Conservation (phyloP, 2,888 invertebrate genomes). For the Drosophila lacicola region DNA sequence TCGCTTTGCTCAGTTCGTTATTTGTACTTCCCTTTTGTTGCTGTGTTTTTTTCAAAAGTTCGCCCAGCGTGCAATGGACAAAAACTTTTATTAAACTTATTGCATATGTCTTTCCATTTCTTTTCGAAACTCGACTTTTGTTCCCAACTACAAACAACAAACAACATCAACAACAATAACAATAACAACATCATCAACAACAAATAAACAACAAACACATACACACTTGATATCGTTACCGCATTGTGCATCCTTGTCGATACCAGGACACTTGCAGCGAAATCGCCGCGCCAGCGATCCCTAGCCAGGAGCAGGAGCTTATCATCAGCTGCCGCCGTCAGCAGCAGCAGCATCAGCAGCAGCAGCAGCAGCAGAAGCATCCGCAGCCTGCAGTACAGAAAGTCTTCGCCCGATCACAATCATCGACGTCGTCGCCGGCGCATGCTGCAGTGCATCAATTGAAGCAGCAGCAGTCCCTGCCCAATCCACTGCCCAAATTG, state of each 20-base stretch:
- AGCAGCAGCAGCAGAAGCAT: conserved; percentile 30
- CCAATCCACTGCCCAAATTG: conserved; percentile 70
- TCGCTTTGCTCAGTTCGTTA: conserved; percentile 62
- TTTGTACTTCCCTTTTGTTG: conserved; percentile 67
- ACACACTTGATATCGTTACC: conserved; percentile 34
- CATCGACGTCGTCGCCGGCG: conserved; percentile 78
- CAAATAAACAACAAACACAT: conserved; percentile 35
- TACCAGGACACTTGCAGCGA: conserved; percentile 81
- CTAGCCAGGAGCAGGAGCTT: conserved; percentile 79
- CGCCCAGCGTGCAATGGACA: conserved; percentile 22
- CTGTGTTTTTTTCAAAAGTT: conserved; percentile 57
- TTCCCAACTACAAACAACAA: conserved; percentile 46
- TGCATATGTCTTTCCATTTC: conserved; percentile 76
- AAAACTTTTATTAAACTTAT: conserved; percentile 54
- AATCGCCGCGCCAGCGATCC: conserved; percentile 63
- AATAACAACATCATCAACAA: conserved; percentile 11
- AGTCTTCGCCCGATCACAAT: conserved; percentile 82
- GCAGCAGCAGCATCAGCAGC: conserved; percentile 50
- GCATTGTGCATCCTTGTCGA: conserved; percentile 30
- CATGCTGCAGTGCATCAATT: conserved; percentile 79
- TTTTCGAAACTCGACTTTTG: conserved; percentile 67
- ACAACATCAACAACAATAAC: conserved; percentile 35
- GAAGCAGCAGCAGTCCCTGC: conserved; percentile 82
- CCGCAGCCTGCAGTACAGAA: conserved; percentile 64
- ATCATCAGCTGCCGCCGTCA: conserved; percentile 74